These are phyloP conservation scores for Melipona quadrifasciata DNA, from an alignment of 1,140 invertebrate genomes.

Conservation along the genomic window DNA sequence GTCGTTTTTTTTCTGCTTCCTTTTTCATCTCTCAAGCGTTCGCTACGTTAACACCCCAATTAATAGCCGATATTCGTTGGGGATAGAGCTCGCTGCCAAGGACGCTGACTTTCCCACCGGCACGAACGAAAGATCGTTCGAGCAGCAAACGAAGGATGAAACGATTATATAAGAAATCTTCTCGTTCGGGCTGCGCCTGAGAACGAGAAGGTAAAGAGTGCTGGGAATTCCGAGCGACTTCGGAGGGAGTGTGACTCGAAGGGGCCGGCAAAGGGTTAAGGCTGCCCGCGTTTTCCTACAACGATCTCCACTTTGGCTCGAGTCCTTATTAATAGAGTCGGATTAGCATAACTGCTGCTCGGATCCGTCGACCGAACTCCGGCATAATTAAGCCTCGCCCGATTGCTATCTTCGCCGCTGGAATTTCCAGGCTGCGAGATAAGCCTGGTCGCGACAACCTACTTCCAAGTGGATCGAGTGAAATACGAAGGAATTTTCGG, in stretches of 20 bases:
- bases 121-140: slow-evolving; percentile 40
- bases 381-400: slow-evolving; percentile 68
- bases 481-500: background rate
- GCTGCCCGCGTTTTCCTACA: slow-evolving; percentile 64
- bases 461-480: background rate
- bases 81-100: too few relatives aligned
- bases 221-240: slow-evolving; percentile 16
- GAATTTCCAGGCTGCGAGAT: slow-evolving; percentile 52
- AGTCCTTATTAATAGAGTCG: slow-evolving; percentile 77
- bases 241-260: slow-evolving; percentile 54
- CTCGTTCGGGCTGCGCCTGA: slow-evolving; percentile 64
- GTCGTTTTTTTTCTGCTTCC: background rate
- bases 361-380: slow-evolving; percentile 64
- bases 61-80: too few relatives aligned
- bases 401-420: slow-evolving; percentile 62
- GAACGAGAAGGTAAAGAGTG: slow-evolving; percentile 48
- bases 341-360: slow-evolving; percentile 75
- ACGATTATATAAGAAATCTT: slow-evolving; percentile 76
- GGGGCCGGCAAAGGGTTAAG: slow-evolving; percentile 72
- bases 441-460: slow-evolving; percentile 41
- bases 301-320: slow-evolving; percentile 68
- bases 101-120: slow-evolving; percentile 57
- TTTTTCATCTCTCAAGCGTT: background rate
- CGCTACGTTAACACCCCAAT: background rate
- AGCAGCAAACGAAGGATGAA: slow-evolving; percentile 67